Percentiles rank a stretch among this genome's conserved stretches.
These are phyloP conservation scores for Lepidochrysops patricia DNA, from an alignment of 2,888 invertebrate genomes.

Conservation along the genomic window DNA sequence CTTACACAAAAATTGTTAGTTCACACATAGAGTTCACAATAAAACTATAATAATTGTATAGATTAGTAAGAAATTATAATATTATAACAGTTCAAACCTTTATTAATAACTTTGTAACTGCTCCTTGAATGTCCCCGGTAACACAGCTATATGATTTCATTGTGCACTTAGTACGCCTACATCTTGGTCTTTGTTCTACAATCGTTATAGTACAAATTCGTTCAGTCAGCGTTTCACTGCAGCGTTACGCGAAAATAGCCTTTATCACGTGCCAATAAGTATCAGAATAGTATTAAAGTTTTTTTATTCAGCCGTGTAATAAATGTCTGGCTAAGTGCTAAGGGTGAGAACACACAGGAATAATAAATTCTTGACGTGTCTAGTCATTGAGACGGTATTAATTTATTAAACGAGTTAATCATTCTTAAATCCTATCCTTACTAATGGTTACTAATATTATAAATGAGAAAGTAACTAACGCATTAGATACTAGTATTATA, in stretches of 20 bases:
- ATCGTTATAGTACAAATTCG: conserved; percentile 29
- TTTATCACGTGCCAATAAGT: conserved; percentile 13
- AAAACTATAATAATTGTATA: no score
- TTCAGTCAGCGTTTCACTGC: conserved; percentile 21
- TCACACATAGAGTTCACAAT: no score
- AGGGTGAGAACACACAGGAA: background rate
- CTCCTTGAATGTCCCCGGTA: conserved; percentile 30
- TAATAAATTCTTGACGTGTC: background rate
- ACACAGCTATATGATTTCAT: conserved; percentile 46
- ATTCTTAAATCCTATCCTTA: no score
- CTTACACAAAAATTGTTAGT: no score
- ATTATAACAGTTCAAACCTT: background rate
- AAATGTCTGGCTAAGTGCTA: conserved; percentile 1
- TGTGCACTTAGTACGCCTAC: conserved; percentile 38
- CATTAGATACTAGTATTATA: no score
- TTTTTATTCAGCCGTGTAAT: background rate
- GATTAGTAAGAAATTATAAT: no score
- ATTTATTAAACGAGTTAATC: no score
- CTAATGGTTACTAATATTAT: background rate
- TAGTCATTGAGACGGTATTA: background rate
- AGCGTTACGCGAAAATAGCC: conserved; percentile 13
- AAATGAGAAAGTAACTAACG: no score
- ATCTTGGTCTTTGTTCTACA: conserved; percentile 31
- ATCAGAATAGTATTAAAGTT: conserved; percentile 5
- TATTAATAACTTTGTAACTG: conserved; percentile 22